Evolutionary conservation across 2,888 invertebrate genomes (phyloP).

Genomic region (Pelosia muscerda): DNA sequence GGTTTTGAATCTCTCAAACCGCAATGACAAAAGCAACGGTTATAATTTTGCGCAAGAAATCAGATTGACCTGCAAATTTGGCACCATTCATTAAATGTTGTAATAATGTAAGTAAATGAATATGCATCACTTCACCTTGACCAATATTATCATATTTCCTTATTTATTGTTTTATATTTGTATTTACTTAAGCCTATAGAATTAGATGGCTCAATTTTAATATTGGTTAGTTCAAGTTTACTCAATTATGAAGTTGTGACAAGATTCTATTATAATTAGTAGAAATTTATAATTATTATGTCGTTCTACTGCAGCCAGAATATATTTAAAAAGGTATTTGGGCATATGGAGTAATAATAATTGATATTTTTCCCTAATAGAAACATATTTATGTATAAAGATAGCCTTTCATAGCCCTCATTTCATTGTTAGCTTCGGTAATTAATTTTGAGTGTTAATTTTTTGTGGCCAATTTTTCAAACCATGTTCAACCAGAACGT

Average conservation of each 20-base stretch:
- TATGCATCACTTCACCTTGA: slow-evolving; percentile 46
- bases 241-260: not conserved
- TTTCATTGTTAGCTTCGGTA: no score
- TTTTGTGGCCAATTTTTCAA: no score
- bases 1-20: slow-evolving; percentile 7
- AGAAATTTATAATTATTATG: no score
- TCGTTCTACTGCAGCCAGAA: no score
- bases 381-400: no score
- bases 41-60: slow-evolving; percentile 11
- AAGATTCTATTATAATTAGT: not conserved
- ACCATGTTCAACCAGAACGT: no score
- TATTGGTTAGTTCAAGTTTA: not conserved
- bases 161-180: slow-evolving; percentile 14
- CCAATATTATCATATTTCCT: slow-evolving; percentile 43
- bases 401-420: no score
- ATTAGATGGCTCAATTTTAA: not conserved
- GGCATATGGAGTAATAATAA: no score
- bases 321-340: no score
- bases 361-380: no score
- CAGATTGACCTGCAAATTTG: slow-evolving; percentile 15
- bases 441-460: no score
- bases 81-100: slow-evolving; percentile 18
- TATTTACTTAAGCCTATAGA: slow-evolving; percentile 1
- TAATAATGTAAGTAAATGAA: slow-evolving; percentile 45
- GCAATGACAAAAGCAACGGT: slow-evolving; percentile 19